Conservation (phyloP, 2,888 invertebrate species). For the Drosophila yooni region DNA sequence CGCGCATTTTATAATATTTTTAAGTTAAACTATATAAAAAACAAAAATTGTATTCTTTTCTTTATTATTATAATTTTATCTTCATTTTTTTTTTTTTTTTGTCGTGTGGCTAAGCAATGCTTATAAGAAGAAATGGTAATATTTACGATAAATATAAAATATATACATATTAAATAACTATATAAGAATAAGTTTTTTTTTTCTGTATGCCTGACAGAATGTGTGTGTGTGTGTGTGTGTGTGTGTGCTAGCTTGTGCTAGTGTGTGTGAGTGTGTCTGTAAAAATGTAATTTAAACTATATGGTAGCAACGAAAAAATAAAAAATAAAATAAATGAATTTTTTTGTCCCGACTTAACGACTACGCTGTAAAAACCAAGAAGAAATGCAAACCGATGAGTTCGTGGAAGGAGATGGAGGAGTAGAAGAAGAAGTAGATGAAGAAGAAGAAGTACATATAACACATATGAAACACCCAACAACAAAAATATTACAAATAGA, state of each 20-base stretch:
- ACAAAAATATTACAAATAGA: conserved; percentile 57
- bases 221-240: conserved; percentile 16
- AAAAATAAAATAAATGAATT: conserved; percentile 51
- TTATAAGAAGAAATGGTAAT: conserved; percentile 57
- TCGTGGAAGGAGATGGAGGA: background rate
- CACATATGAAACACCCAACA: conserved; percentile 39
- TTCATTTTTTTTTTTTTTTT: conserved; percentile 8
- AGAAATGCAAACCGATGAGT: background rate
- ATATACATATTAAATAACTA: conserved; percentile 45
- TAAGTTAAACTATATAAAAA: conserved; percentile 34
- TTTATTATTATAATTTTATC: conserved; percentile 13
- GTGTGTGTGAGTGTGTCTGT: conserved; percentile 49
- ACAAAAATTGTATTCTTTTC: conserved; percentile 2
- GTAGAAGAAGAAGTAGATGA: background rate
- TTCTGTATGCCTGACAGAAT: conserved; percentile 24
- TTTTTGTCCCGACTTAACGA: conserved; percentile 56
- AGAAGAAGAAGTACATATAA: conserved; percentile 30
- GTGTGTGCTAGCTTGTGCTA: conserved; percentile 34
- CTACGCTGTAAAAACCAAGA: conserved; percentile 36
- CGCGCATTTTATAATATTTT: conserved; percentile 58
- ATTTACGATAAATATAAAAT: conserved; percentile 56
- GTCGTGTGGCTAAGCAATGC: conserved; percentile 64
- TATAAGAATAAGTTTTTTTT: conserved; percentile 57
- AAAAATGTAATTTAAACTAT: conserved; percentile 78
- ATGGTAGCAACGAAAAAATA: conserved; percentile 45